Evolutionary conservation across 2,888 invertebrate genomes (phyloP).

Genomic region (Oeneis ivallda): DNA sequence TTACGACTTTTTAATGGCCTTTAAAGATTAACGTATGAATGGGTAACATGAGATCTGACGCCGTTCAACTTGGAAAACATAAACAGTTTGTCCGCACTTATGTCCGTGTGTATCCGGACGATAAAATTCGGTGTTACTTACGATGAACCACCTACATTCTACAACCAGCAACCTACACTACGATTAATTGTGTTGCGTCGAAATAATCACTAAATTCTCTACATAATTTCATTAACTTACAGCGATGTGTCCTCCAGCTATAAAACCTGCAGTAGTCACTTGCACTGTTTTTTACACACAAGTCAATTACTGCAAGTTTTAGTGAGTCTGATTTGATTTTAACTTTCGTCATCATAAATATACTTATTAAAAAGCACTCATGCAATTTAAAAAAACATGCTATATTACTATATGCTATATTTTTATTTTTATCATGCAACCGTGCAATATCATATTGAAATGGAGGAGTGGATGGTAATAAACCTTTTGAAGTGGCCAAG

Average conservation of each 20-base stretch:
- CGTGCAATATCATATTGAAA: neutral
- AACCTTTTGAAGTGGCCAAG: no score
- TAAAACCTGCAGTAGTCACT: no score
- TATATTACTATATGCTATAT: no score
- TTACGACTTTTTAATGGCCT: constrained; percentile 78
- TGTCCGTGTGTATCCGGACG: constrained; percentile 58
- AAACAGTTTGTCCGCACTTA: constrained; percentile 63
- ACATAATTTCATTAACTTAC: no score
- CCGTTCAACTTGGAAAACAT: constrained; percentile 65
- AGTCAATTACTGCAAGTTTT: no score
- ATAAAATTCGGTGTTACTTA: constrained; percentile 71
- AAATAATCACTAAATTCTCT: neutral
- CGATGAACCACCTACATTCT: constrained; percentile 24
- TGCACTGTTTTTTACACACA: no score
- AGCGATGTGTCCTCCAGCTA: no score
- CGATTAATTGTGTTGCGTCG: neutral
- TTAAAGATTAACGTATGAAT: constrained; percentile 76
- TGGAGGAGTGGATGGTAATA: no score
- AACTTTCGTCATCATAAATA: no score
- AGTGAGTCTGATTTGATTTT: no score
- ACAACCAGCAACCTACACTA: neutral
- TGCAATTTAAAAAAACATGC: no score
- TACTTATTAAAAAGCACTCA: no score
- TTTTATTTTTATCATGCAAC: neutral
- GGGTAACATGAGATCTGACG: constrained; percentile 73